These are phyloP conservation scores for Beris chalybata DNA, from an alignment of 2,888 invertebrate genomes.

Conservation along the genomic window DNA sequence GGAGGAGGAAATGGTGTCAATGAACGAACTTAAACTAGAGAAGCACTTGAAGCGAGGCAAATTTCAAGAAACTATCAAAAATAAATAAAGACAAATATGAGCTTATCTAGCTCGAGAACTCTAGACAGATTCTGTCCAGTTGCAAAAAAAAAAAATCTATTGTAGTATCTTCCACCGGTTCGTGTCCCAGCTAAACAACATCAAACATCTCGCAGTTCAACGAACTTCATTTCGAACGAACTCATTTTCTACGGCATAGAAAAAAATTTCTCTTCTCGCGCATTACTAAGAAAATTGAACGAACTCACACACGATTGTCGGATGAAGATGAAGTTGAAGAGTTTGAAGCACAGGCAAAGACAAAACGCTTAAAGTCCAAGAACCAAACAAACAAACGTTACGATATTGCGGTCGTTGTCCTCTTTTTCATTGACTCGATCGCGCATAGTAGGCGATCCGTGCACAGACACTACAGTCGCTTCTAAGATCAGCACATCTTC, in stretches of 20 bases:
- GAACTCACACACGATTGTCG: slow-evolving; percentile 13
- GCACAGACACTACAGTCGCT: too few relatives aligned
- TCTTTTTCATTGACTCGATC: slow-evolving; percentile 35
- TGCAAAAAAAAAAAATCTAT: too few relatives aligned
- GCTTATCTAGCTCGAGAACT: too few relatives aligned
- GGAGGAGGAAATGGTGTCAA: too few relatives aligned
- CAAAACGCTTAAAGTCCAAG: slow-evolving; percentile 12
- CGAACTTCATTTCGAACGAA: slow-evolving; percentile 25
- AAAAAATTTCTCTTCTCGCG: slow-evolving; percentile 29
- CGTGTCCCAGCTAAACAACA: too few relatives aligned
- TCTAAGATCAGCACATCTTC: too few relatives aligned
- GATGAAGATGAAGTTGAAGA: slow-evolving; percentile 25
- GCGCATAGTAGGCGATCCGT: not conserved
- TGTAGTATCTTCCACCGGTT: too few relatives aligned
- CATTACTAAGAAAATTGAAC: slow-evolving; percentile 17
- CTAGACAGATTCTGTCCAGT: too few relatives aligned
- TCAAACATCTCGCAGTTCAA: slow-evolving; percentile 2
- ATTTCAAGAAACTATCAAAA: too few relatives aligned
- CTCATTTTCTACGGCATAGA: slow-evolving; percentile 31
- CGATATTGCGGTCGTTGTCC: slow-evolving; percentile 36
- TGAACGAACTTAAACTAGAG: too few relatives aligned
- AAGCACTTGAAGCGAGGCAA: too few relatives aligned
- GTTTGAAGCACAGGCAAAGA: slow-evolving; percentile 5
- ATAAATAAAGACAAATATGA: too few relatives aligned
- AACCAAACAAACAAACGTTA: slow-evolving; percentile 23